A percentile compares a stretch with the other conserved stretches of the same genome.
phyloP scores from a whole-genome alignment of 2,113 vertebrate species.

The Tringa solitaria region DNA sequence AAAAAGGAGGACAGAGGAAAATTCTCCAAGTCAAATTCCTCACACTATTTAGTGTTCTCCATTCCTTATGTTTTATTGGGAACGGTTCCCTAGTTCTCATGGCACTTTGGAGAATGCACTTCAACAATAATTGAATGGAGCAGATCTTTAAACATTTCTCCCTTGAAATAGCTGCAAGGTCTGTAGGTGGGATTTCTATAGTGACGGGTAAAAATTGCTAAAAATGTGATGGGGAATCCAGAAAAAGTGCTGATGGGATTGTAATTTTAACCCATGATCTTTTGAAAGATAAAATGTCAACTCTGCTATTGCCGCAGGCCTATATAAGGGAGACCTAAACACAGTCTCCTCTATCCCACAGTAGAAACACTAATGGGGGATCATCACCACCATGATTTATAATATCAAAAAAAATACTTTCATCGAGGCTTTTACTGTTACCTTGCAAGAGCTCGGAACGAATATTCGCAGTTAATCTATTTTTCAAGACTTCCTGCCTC shows the following conservation, averaged over 20 bases:
- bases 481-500: conserved; percentile 50
- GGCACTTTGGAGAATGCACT: not conserved
- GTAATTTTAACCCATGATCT: not conserved
- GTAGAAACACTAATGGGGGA: not conserved
- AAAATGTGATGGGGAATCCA: not conserved
- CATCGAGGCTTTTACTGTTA: not conserved
- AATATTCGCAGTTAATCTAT: not conserved
- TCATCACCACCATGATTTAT: not conserved
- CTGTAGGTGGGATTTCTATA: not conserved
- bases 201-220: not conserved
- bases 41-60: not conserved
- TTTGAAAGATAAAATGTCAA: not conserved
- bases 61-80: not conserved
- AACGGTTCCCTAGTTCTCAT: not conserved
- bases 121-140: not conserved
- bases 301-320: not conserved
- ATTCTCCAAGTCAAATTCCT: not conserved
- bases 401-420: not conserved
- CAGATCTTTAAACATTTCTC: not conserved
- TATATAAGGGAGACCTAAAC: not conserved
- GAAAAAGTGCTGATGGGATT: not conserved
- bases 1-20: not conserved
- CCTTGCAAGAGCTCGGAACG: not conserved
- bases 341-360: not conserved
- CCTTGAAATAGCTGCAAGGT: not conserved